phyloP scores from a whole-genome alignment of 2,888 invertebrate genomes.

The Stratiomys singularior region DNA sequence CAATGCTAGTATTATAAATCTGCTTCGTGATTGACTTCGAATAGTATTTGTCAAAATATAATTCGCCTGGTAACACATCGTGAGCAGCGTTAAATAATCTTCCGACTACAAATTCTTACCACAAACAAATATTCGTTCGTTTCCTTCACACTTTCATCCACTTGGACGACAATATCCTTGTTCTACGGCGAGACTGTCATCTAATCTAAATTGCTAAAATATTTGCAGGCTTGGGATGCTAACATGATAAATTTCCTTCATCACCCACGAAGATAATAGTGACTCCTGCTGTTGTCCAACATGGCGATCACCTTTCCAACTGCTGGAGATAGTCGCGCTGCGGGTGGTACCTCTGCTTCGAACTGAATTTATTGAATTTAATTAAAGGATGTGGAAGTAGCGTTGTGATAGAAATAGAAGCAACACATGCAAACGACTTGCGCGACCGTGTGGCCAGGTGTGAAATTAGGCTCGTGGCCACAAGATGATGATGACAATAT shows the following conservation, averaged over 20 bases:
- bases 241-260: constrained; percentile 50
- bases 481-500: neutral
- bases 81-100: neutral
- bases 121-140: constrained; percentile 26
- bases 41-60: neutral
- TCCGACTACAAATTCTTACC: neutral
- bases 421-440: constrained; percentile 20
- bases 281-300: constrained; percentile 46
- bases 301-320: neutral
- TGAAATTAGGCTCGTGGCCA: constrained; percentile 30
- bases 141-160: constrained; percentile 18
- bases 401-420: neutral
- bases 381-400: constrained; percentile 46
- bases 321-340: too few relatives aligned
- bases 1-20: too few relatives aligned
- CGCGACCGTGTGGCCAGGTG: constrained; percentile 26
- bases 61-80: neutral
- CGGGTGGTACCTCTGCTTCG: neutral
- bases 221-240: constrained; percentile 47
- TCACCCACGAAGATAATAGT: constrained; percentile 41
- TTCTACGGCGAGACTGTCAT: constrained; percentile 18
- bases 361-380: constrained; percentile 52
- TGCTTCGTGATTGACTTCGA: too few relatives aligned
- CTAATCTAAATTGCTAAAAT: constrained; percentile 52
- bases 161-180: neutral